Evolutionary conservation across 2,113 vertebrate species (phyloP).

Genomic region (Coregonus clupeaformis): DNA sequence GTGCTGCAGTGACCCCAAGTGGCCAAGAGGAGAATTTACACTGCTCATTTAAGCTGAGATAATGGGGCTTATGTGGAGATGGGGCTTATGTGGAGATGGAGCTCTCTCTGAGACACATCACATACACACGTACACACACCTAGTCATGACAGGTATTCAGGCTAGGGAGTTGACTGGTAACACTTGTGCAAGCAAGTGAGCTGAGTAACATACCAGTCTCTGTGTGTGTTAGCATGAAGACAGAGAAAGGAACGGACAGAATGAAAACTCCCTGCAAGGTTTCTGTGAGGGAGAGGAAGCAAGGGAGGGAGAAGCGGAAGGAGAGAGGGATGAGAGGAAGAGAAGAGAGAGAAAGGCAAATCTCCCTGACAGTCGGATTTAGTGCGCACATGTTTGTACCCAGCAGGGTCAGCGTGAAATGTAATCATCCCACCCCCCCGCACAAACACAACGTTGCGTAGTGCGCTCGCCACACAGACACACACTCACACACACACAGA

Average conservation of each 20-base stretch:
- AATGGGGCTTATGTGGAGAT: background rate
- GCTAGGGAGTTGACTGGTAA: background rate
- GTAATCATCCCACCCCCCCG: constrained; percentile 12
- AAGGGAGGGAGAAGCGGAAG: background rate
- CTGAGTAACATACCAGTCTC: too few relatives aligned
- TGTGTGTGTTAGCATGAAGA: background rate
- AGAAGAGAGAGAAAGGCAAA: background rate
- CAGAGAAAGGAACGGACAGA: background rate
- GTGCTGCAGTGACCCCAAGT: constrained; percentile 47
- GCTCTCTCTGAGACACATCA: background rate
- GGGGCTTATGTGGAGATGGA: too few relatives aligned
- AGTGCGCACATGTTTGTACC: constrained; percentile 23
- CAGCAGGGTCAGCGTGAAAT: constrained; percentile 20
- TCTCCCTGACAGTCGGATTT: constrained; percentile 22
- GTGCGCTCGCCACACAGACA: background rate
- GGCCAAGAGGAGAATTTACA: constrained; percentile 25
- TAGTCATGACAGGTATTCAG: background rate
- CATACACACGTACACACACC: constrained; percentile 8
- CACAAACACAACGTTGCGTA: constrained; percentile 20
- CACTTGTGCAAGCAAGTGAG: background rate
- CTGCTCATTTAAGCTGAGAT: background rate
- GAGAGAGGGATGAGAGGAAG: background rate
- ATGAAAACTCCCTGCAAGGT: background rate
- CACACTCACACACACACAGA: constrained; percentile 9
- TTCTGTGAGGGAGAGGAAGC: background rate